These are phyloP conservation scores for Drosophila rhopaloa DNA, from an alignment of 1,140 invertebrate species.

Conservation along the genomic window DNA sequence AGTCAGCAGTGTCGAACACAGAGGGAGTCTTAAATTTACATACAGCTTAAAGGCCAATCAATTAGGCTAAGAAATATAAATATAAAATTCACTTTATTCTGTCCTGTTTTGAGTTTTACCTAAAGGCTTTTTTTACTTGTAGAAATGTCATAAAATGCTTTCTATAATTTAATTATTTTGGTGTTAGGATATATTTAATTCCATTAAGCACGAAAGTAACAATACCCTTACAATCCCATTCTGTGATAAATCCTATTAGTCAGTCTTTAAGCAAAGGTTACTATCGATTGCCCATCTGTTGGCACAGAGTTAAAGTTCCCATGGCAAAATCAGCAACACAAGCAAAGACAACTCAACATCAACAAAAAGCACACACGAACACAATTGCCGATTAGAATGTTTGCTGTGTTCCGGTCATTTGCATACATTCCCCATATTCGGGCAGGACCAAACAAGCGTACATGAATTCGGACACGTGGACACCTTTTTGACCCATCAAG, in stretches of 20 bases:
- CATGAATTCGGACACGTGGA: conserved; percentile 42
- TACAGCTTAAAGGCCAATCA: conserved; percentile 2
- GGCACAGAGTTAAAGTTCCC: conserved; percentile 17
- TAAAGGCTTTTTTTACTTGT: too few relatives aligned
- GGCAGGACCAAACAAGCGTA: conserved; percentile 1
- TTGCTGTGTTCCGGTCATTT: conserved; percentile 43
- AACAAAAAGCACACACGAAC: conserved; percentile 29
- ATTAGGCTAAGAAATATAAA: not conserved
- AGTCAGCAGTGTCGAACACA: not conserved
- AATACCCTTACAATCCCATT: not conserved
- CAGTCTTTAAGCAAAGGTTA: conserved; percentile 8
- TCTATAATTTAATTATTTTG: not conserved
- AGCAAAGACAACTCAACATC: conserved; percentile 18
- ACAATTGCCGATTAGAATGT: conserved; percentile 55
- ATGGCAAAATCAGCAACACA: conserved; percentile 11
- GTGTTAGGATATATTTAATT: not conserved
- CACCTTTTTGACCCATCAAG: conserved; percentile 38
- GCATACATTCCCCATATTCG: conserved; percentile 28
- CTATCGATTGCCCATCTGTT: conserved; percentile 9
- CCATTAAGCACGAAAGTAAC: not conserved
- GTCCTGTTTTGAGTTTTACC: not conserved
- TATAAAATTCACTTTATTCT: not conserved
- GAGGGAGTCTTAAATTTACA: not conserved
- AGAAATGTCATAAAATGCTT: too few relatives aligned
- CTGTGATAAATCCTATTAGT: not conserved